phyloP scores from a whole-genome alignment of 2,113 vertebrate genomes.

The Sapayoa aenigma region DNA sequence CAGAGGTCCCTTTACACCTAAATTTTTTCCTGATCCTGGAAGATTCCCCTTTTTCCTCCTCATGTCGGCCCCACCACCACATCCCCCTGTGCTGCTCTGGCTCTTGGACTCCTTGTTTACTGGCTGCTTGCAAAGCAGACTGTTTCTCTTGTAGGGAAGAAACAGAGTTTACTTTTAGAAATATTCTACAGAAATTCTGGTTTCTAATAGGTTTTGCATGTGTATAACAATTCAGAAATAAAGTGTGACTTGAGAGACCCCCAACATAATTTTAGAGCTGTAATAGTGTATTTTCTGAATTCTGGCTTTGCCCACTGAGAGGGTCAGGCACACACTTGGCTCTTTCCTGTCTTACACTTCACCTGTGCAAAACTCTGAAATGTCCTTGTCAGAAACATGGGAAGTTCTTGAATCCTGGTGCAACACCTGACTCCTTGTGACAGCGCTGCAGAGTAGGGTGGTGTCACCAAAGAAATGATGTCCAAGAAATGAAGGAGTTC shows the following conservation, averaged over 20 bases:
- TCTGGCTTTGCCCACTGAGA: background rate
- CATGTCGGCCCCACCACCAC: fast-evolving
- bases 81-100: background rate
- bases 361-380: background rate
- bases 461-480: background rate
- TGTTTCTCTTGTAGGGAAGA: too few species aligned
- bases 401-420: background rate
- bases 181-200: too few species aligned
- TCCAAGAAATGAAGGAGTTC: background rate
- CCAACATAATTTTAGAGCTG: background rate
- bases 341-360: background rate
- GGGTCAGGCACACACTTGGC: too few species aligned
- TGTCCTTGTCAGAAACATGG: background rate
- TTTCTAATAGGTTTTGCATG: too few species aligned
- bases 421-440: background rate
- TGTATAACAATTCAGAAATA: too few species aligned
- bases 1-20: background rate
- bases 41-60: background rate
- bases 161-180: too few species aligned
- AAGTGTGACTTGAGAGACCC: too few species aligned
- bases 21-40: background rate
- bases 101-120: too few species aligned
- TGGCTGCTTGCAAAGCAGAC: too few species aligned
- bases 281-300: background rate
- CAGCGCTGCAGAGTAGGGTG: background rate